Percentiles rank a stretch among this genome's conserved stretches.
Conservation (phyloP, 2,888 invertebrate species). For the Tortricodes alternella region DNA sequence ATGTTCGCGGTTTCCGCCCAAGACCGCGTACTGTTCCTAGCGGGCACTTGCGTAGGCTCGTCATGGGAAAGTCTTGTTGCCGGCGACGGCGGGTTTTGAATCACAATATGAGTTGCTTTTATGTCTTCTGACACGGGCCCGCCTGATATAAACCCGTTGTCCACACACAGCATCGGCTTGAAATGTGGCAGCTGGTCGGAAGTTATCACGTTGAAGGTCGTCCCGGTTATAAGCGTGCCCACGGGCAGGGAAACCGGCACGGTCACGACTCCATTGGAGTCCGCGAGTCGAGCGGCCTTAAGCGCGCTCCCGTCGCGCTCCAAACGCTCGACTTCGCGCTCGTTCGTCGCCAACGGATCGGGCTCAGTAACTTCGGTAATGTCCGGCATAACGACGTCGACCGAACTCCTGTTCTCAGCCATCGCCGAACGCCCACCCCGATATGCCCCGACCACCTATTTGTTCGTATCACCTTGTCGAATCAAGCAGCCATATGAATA, state of each 20-base stretch:
- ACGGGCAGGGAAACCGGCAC: constrained; percentile 88
- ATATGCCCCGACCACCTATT: constrained; percentile 46
- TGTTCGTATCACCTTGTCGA: too few species aligned
- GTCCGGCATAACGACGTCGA: constrained; percentile 87
- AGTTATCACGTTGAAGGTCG: constrained; percentile 93
- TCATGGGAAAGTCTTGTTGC: constrained; percentile 44
- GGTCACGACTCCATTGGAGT: constrained; percentile 72
- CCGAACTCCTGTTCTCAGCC: constrained; percentile 80
- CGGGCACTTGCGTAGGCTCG: constrained; percentile 42
- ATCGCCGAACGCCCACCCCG: constrained; percentile 63
- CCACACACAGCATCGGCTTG: constrained; percentile 93
- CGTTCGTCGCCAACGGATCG: constrained; percentile 84
- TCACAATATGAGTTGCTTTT: constrained; percentile 89
- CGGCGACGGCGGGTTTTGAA: constrained; percentile 67
- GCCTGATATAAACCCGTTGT: constrained; percentile 90
- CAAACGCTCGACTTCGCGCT: constrained; percentile 81
- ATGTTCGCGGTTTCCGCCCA: constrained; percentile 91
- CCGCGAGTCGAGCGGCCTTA: constrained; percentile 58
- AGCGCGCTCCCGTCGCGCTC: constrained; percentile 67
- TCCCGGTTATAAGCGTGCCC: constrained; percentile 90
- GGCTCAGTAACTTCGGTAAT: constrained; percentile 84
- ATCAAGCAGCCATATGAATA: too few species aligned
- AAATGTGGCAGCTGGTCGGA: constrained; percentile 92
- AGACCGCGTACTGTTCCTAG: constrained; percentile 61
- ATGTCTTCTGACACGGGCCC: constrained; percentile 85